Evolutionary conservation across 2,888 invertebrate genomes (phyloP).

Genomic region (Callyntrura guangdongensis): DNA sequence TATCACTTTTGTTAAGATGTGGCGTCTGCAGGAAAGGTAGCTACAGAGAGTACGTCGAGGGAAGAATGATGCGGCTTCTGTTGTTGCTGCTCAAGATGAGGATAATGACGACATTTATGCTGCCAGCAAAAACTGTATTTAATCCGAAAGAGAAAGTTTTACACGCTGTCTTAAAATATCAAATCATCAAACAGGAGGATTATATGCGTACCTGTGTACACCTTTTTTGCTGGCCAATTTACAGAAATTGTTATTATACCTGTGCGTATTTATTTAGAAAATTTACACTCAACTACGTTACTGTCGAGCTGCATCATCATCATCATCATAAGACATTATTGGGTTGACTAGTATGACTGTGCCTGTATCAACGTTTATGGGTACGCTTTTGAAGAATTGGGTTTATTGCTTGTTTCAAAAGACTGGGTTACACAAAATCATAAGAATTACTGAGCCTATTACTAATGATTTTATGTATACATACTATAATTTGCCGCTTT

Average conservation of each 20-base stretch:
- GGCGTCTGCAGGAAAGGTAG: too few species aligned
- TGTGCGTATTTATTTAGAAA: not conserved
- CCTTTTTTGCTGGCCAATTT: not conserved
- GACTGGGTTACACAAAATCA: too few species aligned
- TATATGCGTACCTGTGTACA: not conserved
- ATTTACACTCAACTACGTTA: not conserved
- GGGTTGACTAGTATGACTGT: too few species aligned
- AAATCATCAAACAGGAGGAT: conserved; percentile 29
- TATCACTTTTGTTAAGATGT: not conserved
- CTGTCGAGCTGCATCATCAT: not conserved
- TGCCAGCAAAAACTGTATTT: conserved; percentile 12
- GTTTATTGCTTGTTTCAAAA: too few species aligned
- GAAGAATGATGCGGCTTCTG: too few species aligned
- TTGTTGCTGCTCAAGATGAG: conserved; percentile 23
- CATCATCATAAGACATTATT: not conserved
- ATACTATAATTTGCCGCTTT: too few species aligned
- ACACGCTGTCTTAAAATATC: not conserved
- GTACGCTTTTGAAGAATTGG: too few species aligned
- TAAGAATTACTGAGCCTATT: too few species aligned
- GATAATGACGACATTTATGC: conserved; percentile 22
- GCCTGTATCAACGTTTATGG: too few species aligned
- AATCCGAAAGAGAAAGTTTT: conserved; percentile 44
- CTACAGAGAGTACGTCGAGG: too few species aligned
- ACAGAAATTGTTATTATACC: not conserved
- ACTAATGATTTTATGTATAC: too few species aligned